phyloP scores from a whole-genome alignment of 2,888 invertebrate species.

The Phengaris alcon region DNA sequence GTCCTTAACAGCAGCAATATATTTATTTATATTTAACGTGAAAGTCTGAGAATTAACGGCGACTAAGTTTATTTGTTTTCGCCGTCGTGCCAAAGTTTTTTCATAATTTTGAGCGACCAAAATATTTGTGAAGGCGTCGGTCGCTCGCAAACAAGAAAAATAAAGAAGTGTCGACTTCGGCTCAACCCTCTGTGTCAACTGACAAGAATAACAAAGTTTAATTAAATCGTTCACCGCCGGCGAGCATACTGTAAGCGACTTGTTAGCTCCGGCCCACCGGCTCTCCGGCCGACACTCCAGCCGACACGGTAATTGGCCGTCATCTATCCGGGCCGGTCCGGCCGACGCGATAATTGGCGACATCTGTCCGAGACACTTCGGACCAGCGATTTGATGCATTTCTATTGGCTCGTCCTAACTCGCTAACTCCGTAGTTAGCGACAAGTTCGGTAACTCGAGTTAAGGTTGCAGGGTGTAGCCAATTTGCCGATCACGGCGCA shows the following conservation, averaged over 20 bases:
- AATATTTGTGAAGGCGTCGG: not conserved
- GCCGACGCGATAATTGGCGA: not conserved
- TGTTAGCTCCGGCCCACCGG: not conserved
- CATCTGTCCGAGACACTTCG: not conserved
- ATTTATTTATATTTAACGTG: not conserved
- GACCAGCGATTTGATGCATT: not conserved
- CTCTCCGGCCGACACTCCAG: not conserved
- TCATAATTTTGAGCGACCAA: not conserved
- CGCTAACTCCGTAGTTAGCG: not conserved
- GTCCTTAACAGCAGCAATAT: no score
- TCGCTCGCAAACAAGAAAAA: not conserved
- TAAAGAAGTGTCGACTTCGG: not conserved
- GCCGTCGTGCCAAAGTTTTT: not conserved
- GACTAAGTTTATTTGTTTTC: slow-evolving; percentile 1
- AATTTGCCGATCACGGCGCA: not conserved
- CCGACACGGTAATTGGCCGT: not conserved
- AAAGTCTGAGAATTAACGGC: not conserved
- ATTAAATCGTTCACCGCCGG: not conserved
- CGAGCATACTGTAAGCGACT: not conserved
- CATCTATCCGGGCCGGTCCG: not conserved
- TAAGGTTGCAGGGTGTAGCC: not conserved
- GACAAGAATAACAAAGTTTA: not conserved
- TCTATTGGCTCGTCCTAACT: not conserved
- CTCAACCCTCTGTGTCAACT: not conserved
- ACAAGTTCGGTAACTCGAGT: not conserved